These are phyloP conservation scores for Peromyscus polionotus DNA, from an alignment of 2,113 vertebrate genomes.

Conservation along the genomic window DNA sequence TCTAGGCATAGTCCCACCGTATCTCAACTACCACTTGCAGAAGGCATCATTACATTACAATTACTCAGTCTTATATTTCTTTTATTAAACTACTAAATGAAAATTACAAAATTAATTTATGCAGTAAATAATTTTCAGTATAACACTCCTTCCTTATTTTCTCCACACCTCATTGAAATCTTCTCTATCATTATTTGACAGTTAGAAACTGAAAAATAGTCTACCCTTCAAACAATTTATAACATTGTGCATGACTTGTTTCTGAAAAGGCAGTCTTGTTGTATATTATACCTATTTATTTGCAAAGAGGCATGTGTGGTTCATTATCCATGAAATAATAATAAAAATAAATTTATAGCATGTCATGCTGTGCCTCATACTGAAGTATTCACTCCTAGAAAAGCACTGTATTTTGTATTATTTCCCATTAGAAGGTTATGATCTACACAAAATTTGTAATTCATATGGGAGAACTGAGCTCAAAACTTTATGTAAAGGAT, in stretches of 20 bases:
- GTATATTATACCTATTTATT: slow-evolving; percentile 54
- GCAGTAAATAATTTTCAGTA: neutral
- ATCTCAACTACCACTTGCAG: neutral
- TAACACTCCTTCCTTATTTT: neutral
- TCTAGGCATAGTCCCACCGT: neutral
- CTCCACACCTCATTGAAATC: neutral
- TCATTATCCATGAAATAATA: slow-evolving; percentile 62
- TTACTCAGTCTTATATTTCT: neutral
- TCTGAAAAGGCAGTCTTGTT: slow-evolving; percentile 40
- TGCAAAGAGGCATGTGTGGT: slow-evolving; percentile 39
- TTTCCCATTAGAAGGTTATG: slow-evolving; percentile 20
- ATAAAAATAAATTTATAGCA: slow-evolving; percentile 57
- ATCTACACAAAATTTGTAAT: slow-evolving; percentile 49
- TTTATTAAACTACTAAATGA: neutral
- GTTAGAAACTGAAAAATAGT: slow-evolving; percentile 7
- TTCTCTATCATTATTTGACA: neutral
- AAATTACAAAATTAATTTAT: slow-evolving; percentile 9
- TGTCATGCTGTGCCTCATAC: neutral
- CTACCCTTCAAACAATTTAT: slow-evolving; percentile 40
- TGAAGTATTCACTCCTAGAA: slow-evolving; percentile 52
- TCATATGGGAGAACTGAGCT: neutral
- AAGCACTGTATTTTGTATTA: neutral
- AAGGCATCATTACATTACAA: neutral
- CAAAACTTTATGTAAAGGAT: neutral
- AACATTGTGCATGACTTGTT: neutral